Percentiles rank a stretch among this genome's conserved stretches.
phyloP scores from a whole-genome alignment of 2,888 invertebrate species.

The Rutpela maculata region DNA sequence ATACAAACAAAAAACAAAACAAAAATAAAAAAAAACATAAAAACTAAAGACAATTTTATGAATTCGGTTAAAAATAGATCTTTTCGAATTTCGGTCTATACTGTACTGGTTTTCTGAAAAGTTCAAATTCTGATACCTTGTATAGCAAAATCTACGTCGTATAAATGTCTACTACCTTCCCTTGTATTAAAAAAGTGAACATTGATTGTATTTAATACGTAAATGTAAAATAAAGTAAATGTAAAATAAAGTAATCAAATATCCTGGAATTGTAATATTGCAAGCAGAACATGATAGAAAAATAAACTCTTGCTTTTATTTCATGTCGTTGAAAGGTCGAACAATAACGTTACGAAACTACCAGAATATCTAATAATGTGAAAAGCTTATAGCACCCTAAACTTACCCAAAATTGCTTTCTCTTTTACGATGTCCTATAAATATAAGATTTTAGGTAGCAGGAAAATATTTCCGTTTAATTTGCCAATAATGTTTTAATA shows the following conservation, averaged over 20 bases:
- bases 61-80: too few relatives aligned
- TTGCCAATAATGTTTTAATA: background rate
- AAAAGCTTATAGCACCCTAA: background rate
- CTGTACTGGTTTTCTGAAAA: too few relatives aligned
- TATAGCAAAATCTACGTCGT: too few relatives aligned
- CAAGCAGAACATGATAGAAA: background rate
- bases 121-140: too few relatives aligned
- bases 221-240: background rate
- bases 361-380: slow-evolving; percentile 4
- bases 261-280: background rate
- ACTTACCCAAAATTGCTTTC: background rate
- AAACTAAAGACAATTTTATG: too few relatives aligned
- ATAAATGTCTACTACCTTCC: too few relatives aligned
- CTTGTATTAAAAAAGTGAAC: background rate
- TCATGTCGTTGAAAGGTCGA: background rate
- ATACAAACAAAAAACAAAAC: too few relatives aligned
- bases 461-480: background rate
- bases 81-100: too few relatives aligned
- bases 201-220: background rate
- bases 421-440: background rate
- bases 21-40: too few relatives aligned
- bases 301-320: background rate
- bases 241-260: background rate
- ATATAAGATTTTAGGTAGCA: background rate
- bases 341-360: background rate